Conservation (phyloP, 2,113 vertebrate genomes). For the Pseudolaguvia tuberculata region DNA sequence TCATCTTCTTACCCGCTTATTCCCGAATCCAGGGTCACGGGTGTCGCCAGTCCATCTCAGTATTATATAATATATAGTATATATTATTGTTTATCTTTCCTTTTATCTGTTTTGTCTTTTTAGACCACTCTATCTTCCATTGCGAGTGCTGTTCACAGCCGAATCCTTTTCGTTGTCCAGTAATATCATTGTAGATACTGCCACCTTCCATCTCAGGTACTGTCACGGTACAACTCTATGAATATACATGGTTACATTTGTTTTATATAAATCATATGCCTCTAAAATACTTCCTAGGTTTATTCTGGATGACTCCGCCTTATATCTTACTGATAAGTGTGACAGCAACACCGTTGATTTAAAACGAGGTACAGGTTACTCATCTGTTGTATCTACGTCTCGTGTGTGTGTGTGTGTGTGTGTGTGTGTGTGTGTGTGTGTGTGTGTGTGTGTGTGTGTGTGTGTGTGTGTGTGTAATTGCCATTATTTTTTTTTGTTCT, state of each 20-base stretch:
- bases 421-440: conserved; percentile 61
- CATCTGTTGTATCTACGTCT: neutral
- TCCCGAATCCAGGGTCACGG: too few relatives aligned
- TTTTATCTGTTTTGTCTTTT: neutral
- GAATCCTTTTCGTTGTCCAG: conserved; percentile 90
- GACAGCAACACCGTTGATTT: conserved; percentile 76
- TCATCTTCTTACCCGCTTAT: too few relatives aligned
- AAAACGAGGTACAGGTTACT: conserved; percentile 72
- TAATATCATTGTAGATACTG: conserved; percentile 87
- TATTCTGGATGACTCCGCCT: conserved; percentile 86
- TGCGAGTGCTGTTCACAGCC: conserved; percentile 77
- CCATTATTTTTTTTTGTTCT: neutral
- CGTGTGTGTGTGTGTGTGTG: too few relatives aligned
- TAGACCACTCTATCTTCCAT: conserved; percentile 84
- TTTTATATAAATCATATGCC: conserved; percentile 3
- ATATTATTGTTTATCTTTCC: neutral
- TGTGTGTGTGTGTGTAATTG: neutral
- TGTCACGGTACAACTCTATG: neutral
- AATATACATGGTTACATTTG: neutral
- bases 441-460: conserved; percentile 73
- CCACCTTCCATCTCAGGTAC: conserved; percentile 88
- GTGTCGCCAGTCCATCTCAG: too few relatives aligned
- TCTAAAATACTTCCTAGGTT: conserved; percentile 67
- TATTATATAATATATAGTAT: too few relatives aligned
- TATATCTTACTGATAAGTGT: conserved; percentile 89